phyloP scores from a whole-genome alignment of 2,113 vertebrate genomes.

The Neopipo cinnamomea region DNA sequence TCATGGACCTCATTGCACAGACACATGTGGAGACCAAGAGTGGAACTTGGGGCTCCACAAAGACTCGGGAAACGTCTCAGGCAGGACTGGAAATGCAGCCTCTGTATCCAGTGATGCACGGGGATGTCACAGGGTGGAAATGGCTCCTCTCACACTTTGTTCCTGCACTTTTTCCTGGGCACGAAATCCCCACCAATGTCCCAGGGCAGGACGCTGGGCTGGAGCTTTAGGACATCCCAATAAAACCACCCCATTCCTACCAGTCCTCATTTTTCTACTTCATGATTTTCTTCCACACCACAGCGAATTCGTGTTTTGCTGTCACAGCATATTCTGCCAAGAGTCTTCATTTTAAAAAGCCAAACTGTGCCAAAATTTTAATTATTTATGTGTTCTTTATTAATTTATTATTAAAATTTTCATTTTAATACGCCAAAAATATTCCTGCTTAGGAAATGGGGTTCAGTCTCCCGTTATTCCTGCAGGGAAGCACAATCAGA shows the following conservation, averaged over 20 bases:
- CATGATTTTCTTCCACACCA: background rate
- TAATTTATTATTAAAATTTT: background rate
- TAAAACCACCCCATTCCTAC: background rate
- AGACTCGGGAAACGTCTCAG: no score
- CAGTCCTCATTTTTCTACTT: fast-evolving
- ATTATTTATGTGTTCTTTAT: background rate
- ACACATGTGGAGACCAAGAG: no score
- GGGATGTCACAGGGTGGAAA: background rate
- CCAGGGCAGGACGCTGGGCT: background rate
- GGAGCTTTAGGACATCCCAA: background rate
- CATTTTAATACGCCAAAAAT: background rate
- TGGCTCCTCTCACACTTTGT: background rate
- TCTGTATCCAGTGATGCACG: background rate
- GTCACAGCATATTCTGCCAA: background rate
- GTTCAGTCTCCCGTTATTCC: fast-evolving
- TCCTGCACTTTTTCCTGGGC: fast-evolving
- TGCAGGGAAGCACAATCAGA: fast-evolving
- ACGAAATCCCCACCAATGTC: background rate
- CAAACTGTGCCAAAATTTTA: background rate
- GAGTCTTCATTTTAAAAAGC: background rate
- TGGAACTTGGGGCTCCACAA: no score
- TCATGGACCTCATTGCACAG: no score
- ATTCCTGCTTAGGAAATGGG: background rate
- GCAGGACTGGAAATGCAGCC: no score
- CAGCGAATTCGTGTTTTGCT: fast-evolving